Evolutionary conservation across 2,797 vertebrate genomes (phyloP), one percentile per base, ranked within the genome.

Genomic region (Pterois miles): DNA sequence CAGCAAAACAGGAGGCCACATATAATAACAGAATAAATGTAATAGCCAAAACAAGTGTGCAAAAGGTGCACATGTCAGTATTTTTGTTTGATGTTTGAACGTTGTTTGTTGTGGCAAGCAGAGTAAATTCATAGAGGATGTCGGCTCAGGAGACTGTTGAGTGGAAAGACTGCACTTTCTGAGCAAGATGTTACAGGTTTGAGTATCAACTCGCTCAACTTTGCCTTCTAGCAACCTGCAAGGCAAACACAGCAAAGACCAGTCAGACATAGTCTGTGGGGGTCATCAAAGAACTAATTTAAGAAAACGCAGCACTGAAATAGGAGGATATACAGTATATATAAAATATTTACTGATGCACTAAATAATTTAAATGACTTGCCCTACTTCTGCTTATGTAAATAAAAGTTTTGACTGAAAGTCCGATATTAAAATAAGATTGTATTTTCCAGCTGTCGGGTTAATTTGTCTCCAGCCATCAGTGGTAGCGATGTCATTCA

Each of bases 381-480:
- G 67, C 14, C 76, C 69, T 54, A 58, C 48, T 69, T 71, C 20
- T 76, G 54, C 56, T 74, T 64, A 46, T 65, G 36, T 50, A 54
- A 40, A 50, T n/a, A 60, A 71, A 73, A 72, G 27, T 71, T 80
- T 77, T 58, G 4, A 71, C 33, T 71, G 11, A 68, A 74, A 71
- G 33, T 78, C 20, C 65, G 33, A 60, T 31, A 22, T 63, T 66
- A 43, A 65, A 68, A 72, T 70, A 59, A 60, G 67, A 79, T 62
- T 75, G 20, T 54, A 57, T 76, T 68, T 70, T 48, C 66, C 64
- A 40, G 43, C 66, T 62, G 67, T 71, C 18, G 9, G 48, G 46
- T 80, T 76, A 54, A 84, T 80, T 81, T 80, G 31, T 70, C 63
- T 66, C 64, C 65, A 57, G 56, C 64, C 23, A 14, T 72, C 7